Evolutionary conservation across 1,140 invertebrate species (phyloP).

Genomic region (Teleogryllus occipitalis): DNA sequence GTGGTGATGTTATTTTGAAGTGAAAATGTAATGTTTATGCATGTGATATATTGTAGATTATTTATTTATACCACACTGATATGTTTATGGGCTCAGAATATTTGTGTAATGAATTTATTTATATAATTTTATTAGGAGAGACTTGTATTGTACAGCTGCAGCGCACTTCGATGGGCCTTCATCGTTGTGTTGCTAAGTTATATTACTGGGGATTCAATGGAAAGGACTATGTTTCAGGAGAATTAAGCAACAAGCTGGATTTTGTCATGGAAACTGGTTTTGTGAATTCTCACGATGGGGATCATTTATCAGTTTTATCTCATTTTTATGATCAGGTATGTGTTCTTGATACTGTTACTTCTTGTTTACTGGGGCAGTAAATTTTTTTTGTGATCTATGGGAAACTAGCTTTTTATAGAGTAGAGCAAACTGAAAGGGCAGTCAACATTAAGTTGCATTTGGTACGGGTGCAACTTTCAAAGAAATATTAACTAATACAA

Average conservation of each 20-base stretch:
- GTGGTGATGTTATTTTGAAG: too few relatives aligned
- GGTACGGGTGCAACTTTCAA: too few relatives aligned
- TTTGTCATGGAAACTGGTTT: not conserved
- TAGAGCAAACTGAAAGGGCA: too few relatives aligned
- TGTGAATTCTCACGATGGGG: not conserved
- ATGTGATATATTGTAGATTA: too few relatives aligned
- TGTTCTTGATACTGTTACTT: not conserved
- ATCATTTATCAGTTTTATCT: not conserved
- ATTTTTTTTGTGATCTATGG: not conserved
- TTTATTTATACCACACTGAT: too few relatives aligned
- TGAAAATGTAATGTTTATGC: too few relatives aligned
- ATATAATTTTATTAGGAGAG: not conserved
- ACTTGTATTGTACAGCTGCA: not conserved
- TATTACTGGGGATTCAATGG: not conserved
- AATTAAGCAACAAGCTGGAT: not conserved
- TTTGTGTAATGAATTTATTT: not conserved
- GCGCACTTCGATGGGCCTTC: not conserved
- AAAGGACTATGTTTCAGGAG: not conserved
- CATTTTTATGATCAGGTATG: not conserved
- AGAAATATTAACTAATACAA: too few relatives aligned
- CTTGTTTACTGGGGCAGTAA: not conserved
- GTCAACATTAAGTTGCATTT: too few relatives aligned
- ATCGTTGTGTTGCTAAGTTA: not conserved
- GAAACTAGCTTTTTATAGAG: not conserved
- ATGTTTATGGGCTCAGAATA: too few relatives aligned